Base-by-base conservation (phyloP, 2,797 vertebrate genomes). In the Eulemur mongoz region DNA sequence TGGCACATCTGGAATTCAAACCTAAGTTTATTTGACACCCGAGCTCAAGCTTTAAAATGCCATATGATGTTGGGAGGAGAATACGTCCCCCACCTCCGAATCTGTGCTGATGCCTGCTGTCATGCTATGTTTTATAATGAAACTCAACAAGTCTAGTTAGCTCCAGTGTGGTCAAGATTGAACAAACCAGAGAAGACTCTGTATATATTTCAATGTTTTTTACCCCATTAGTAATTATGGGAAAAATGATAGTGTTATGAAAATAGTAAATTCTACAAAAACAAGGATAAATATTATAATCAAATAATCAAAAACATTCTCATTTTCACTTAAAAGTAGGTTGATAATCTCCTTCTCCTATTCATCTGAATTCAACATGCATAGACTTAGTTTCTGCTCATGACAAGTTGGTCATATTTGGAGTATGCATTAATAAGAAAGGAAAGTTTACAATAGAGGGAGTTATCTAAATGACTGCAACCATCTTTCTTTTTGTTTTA, bases 191-290 rank as follows among this genome's bases (percentile, higher is more conserved):
- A 83, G 50, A 80, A 83, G 59, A n/a, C 9, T 76, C 30, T 69
- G 40, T 79, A 27, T 50, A 17, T 63, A 61, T 45, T 69, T 76
- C 45, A 92, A 40, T 78, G 20, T 18, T 87, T 95, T 88, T 70
- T 63, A 70, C 70, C 12, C 23, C 40, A 13, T 75, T 72, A 70
- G 10, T 75, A 83, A 72, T 82, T 52, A 30, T 87, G 17, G 17
- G 54, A 93, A 81, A 83, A 15, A 50, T 10, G 75, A 85, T 13
- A 38, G 20, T 40, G 12, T 43, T 57, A 84, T 38, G 57, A 79
- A 81, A 72, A 89, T 43, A 38, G 54, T 95, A 45, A 96, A 57
- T 89, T 92, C 65, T 88, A 13, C 85, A 84, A 84, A 70, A 93
- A 69, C 1, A 84, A 63, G 10, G 69, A 23, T 75, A 80, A 63